These are phyloP conservation scores for Charina bottae DNA, from an alignment of 2,113 vertebrate genomes.

Conservation along the genomic window DNA sequence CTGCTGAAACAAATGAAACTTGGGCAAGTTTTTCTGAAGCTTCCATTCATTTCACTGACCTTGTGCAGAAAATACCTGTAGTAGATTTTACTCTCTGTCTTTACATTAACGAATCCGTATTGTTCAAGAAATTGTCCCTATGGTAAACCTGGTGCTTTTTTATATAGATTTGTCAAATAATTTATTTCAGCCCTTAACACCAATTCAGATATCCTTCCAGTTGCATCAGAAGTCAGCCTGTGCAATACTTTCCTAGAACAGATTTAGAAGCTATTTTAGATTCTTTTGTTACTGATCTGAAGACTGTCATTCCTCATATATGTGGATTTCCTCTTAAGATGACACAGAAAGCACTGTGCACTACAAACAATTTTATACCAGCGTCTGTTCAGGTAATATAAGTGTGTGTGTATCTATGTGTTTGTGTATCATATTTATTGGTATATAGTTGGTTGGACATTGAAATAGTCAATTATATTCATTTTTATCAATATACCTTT, in stretches of 20 bases:
- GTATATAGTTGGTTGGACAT: background rate
- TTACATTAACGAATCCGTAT: background rate
- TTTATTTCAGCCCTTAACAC: slow-evolving; percentile 53
- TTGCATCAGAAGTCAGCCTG: slow-evolving; percentile 86
- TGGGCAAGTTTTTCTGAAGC: background rate
- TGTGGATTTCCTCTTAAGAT: slow-evolving; percentile 85
- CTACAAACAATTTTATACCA: slow-evolving; percentile 65
- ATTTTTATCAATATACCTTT: background rate
- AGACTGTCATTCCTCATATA: slow-evolving; percentile 69
- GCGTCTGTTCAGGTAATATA: slow-evolving; percentile 67
- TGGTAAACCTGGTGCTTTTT: background rate
- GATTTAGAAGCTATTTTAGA: slow-evolving; percentile 77
- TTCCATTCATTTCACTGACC: background rate
- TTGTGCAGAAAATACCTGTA: background rate
- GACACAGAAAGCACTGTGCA: slow-evolving; percentile 77
- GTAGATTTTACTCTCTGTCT: background rate
- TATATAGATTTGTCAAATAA: background rate
- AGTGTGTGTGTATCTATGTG: background rate
- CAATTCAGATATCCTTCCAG: slow-evolving; percentile 81
- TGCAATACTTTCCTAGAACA: slow-evolving; percentile 80
- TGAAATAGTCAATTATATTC: background rate
- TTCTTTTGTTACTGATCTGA: slow-evolving; percentile 81
- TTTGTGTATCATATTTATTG: background rate
- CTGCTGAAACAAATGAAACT: background rate
- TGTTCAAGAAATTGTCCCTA: background rate